Evolutionary conservation across 2,797 vertebrate species (phyloP), one percentile per base, ranked within the genome.

Genomic region (Neosilurus mollespiculum): DNA sequence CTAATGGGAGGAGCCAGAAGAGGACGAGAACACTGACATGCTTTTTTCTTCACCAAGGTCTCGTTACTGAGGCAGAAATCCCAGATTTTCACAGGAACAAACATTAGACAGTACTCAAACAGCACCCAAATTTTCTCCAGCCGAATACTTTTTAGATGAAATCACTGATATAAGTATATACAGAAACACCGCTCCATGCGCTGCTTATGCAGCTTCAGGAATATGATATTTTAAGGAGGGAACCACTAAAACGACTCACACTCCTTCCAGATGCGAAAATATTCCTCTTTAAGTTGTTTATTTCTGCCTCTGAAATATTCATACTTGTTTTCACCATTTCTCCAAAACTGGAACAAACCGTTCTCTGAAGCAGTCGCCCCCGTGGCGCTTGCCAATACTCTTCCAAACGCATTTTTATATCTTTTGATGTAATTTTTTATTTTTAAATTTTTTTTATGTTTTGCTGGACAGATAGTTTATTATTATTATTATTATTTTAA

Each of bases 231-330:
- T 93, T 91, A 90, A 6, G 59, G 59, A 92, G 92, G 89, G 80
- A 90, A 72, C 76, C 73, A 62, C 82, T 82, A 2, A 34, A 37
- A 59, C 37, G 88, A 86, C 88, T 90, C 81, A 26, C 84, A 86
- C 88, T 89, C 91, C 90, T 58, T 92, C 86, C 83, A 91, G 92
- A 89, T 90, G 77, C 90, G 92, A 94, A 90, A 93, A 95, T 94
- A 93, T 94, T 93, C 89, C 93, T 93, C 88, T 89, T 90, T 91
- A 87, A 91, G 90, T 93, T 94, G 91, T 94, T 93, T 93, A 93
- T 93, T 91, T 91, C 91, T 90, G 78, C 83, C 83, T 86, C 81
- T 94, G 84, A 94, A 94, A 94, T 94, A 94, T 94, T 93, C 87
- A 93, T 93, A 89, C 88, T 91, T 93, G 91, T 94, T 94, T 90